Conservation (phyloP, 2,797 vertebrate species). For the Oophaga sylvatica region DNA sequence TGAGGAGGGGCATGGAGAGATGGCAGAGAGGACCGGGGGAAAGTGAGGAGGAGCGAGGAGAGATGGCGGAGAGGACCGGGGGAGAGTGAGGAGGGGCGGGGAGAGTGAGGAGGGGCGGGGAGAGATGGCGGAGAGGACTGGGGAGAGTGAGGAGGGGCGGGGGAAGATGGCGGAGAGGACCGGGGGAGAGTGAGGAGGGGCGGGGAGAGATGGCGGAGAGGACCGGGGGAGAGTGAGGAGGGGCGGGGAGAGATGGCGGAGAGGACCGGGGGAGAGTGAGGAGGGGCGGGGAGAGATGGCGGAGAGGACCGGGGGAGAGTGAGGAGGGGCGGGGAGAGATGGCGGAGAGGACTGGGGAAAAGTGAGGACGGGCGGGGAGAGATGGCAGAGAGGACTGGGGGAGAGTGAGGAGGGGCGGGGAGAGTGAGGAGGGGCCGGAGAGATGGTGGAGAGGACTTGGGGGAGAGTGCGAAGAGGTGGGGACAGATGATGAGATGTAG, state of each 20-base stretch:
- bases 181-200: too few species aligned
- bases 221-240: too few species aligned
- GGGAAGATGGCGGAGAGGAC: background rate
- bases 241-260: background rate
- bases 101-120: fast-evolving
- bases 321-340: background rate
- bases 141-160: background rate
- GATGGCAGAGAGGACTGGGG: background rate
- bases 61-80: background rate
- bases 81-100: background rate
- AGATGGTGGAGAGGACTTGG: too few species aligned
- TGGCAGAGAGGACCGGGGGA: background rate
- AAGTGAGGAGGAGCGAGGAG: too few species aligned
- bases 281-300: background rate
- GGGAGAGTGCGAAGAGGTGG: too few species aligned
- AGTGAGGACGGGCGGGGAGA: too few species aligned
- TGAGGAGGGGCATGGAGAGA: background rate
- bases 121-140: background rate
- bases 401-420: too few species aligned
- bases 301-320: background rate
- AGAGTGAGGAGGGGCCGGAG: too few species aligned
- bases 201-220: background rate
- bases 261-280: too few species aligned
- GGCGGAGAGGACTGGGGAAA: too few species aligned
- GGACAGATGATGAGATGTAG: too few species aligned